Evolutionary conservation across 2,888 invertebrate species (phyloP).

Genomic region (Cheilosia vulpina): DNA sequence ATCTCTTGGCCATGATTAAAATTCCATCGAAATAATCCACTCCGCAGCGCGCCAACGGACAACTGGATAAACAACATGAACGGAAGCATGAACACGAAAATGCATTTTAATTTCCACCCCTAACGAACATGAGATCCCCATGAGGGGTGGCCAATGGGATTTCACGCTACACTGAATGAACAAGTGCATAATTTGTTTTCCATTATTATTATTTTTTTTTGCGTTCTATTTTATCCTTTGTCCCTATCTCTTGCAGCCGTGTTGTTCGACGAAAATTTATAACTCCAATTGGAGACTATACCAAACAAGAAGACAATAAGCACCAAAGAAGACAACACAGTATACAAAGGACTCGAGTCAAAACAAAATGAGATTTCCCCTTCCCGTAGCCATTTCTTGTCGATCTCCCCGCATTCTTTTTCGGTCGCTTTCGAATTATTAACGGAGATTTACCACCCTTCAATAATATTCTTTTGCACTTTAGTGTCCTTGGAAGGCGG

Average conservation of each 20-base stretch:
- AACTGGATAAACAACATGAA: slow-evolving; percentile 67
- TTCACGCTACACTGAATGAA: slow-evolving; percentile 71
- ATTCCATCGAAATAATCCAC: slow-evolving; percentile 71
- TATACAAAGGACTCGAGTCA: slow-evolving; percentile 59
- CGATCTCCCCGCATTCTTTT: slow-evolving; percentile 39
- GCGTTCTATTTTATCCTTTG: slow-evolving; percentile 2
- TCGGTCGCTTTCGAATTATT: slow-evolving; percentile 67
- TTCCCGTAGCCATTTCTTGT: slow-evolving; percentile 32
- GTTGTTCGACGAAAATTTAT: slow-evolving; percentile 68
- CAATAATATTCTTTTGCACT: slow-evolving; percentile 68
- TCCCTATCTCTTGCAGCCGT: slow-evolving; percentile 20
- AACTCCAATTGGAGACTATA: slow-evolving; percentile 67
- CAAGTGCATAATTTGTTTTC: slow-evolving; percentile 75
- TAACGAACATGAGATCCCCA: slow-evolving; percentile 10
- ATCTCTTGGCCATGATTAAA: slow-evolving; percentile 71
- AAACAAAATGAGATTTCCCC: slow-evolving; percentile 70
- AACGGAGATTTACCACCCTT: slow-evolving; percentile 75
- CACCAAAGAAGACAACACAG: slow-evolving; percentile 8
- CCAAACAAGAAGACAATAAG: slow-evolving; percentile 58
- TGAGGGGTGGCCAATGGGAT: slow-evolving; percentile 53
- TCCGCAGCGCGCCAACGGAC: slow-evolving; percentile 21
- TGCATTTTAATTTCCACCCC: slow-evolving; percentile 73
- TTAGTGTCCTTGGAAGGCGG: slow-evolving; percentile 34
- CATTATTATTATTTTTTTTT: slow-evolving; percentile 50
- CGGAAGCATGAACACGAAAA: slow-evolving; percentile 64